A percentile compares a stretch with the other conserved stretches of the same genome.
Evolutionary conservation across 1,140 invertebrate genomes (phyloP).

Genomic region (Trachymyrmex septentrionalis): DNA sequence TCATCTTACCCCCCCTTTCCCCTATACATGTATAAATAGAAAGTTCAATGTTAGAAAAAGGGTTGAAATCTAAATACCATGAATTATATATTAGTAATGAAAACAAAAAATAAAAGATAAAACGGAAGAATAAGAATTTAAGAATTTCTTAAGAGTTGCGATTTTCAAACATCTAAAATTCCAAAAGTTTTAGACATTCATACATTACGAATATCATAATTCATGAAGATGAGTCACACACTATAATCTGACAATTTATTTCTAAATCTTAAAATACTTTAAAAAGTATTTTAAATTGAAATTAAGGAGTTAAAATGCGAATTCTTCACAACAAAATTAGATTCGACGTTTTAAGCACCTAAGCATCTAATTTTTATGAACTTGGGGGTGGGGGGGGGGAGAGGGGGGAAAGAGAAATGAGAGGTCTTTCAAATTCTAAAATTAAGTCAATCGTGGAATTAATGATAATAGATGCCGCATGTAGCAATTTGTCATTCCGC

Average conservation of each 20-base stretch:
- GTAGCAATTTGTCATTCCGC: conserved; percentile 49
- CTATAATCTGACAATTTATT: not conserved
- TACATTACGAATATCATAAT: not conserved
- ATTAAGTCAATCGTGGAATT: conserved; percentile 30
- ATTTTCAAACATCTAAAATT: not conserved
- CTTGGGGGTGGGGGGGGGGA: too few species aligned
- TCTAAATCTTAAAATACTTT: not conserved
- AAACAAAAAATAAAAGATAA: not conserved
- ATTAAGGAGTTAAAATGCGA: not conserved
- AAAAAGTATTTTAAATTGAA: not conserved
- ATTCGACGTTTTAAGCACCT: not conserved
- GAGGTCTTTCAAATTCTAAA: not conserved
- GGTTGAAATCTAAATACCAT: not conserved
- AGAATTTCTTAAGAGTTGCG: not conserved
- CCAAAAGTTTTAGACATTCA: not conserved
- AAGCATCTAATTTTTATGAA: not conserved
- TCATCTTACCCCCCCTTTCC: too few species aligned
- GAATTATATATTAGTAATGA: not conserved
- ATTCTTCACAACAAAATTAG: not conserved
- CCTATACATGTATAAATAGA: not conserved
- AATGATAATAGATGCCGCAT: conserved; percentile 55
- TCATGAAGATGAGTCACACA: not conserved
- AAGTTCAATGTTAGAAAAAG: not conserved
- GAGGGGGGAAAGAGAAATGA: too few species aligned
- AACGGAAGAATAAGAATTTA: not conserved